Evolutionary conservation across 2,113 vertebrate genomes (phyloP), one percentile per base, ranked within the genome.

Genomic region (Neolamprologus longior): DNA sequence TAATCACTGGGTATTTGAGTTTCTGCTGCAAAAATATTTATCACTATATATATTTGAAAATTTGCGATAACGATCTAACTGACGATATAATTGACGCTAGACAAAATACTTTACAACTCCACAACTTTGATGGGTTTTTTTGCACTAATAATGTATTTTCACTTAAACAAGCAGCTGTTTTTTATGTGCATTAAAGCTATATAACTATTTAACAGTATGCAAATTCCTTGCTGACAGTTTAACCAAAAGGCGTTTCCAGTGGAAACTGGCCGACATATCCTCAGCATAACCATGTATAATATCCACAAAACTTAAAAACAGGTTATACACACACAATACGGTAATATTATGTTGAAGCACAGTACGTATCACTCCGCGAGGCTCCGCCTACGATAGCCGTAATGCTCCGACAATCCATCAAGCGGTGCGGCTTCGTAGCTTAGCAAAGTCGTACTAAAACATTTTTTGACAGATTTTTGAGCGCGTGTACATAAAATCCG

Each of bases 401-500:
- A 53, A 21, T 0, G 1, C n/a, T 54, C 5, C 0, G 1, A 21
- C 52, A 54, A 54, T 12, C 6, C 53, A 54, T 54, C 53, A 0
- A 54, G 53, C 0, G 5, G 0, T 1, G 53, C 6, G 3, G 6
- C 3, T 54, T 21, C 6, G 6, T 1, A 54, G 52, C 52, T 54
- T 4, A 21, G 52, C 52, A 54, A 54, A 21, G n/a, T 54, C 3
- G 0, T 0, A 0, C n/a, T 54, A 0, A 0, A 54, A 7, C 52
- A 53, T 53, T 6, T 50, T 42, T 8, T 19, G 17, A 52, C 50
- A 53, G 50, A n/a, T 53, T n/a, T n/a, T n/a, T 0, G 1, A 0
- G 5, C n/a, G 1, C 1, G 10, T 54, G n/a, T 0, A 11, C n/a
- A 4, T 54, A 54, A 54, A 11, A 54, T 53, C 5, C 0, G 0